These are phyloP conservation scores for Sandelia bainsii DNA, from an alignment of 2,797 vertebrate genomes.

Conservation along the genomic window DNA sequence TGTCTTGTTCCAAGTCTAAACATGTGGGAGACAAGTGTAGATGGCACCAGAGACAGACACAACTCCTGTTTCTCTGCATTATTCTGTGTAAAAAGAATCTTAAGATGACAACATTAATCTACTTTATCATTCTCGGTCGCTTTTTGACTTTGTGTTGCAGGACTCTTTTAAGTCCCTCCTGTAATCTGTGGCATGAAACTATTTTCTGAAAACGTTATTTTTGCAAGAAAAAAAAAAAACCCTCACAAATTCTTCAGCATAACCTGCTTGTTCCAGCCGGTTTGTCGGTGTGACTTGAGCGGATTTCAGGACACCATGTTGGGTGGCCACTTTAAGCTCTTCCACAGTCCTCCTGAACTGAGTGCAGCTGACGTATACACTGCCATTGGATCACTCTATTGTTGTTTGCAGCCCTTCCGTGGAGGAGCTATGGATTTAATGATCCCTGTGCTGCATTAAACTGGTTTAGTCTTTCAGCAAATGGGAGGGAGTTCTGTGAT, in stretches of 20 bases:
- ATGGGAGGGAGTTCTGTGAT: conserved; percentile 33
- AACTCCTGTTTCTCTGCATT: too few relatives aligned
- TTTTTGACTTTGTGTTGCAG: too few relatives aligned
- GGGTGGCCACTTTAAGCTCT: conserved; percentile 49
- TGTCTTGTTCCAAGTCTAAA: too few relatives aligned
- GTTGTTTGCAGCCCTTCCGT: conserved; percentile 45
- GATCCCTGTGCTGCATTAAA: conserved; percentile 47
- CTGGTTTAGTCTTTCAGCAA: conserved; percentile 63
- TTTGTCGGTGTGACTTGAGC: conserved; percentile 1
- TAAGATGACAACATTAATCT: too few relatives aligned
- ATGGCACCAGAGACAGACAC: too few relatives aligned
- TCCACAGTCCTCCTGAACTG: conserved; percentile 17
- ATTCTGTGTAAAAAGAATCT: too few relatives aligned
- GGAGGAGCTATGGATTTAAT: conserved; percentile 70
- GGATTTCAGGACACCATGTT: conserved; percentile 8
- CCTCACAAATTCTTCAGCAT: not conserved
- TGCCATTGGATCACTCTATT: conserved; percentile 54
- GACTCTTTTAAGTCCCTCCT: too few relatives aligned
- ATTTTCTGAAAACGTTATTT: not conserved
- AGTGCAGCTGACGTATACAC: conserved; percentile 42
- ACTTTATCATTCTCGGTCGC: too few relatives aligned
- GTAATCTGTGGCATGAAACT: not conserved
- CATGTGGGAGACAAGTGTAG: too few relatives aligned
- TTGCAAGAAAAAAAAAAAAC: not conserved
- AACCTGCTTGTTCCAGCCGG: not conserved